These are phyloP conservation scores for Syngnathoides biaculeatus DNA, from an alignment of 2,113 vertebrate species.

Conservation along the genomic window DNA sequence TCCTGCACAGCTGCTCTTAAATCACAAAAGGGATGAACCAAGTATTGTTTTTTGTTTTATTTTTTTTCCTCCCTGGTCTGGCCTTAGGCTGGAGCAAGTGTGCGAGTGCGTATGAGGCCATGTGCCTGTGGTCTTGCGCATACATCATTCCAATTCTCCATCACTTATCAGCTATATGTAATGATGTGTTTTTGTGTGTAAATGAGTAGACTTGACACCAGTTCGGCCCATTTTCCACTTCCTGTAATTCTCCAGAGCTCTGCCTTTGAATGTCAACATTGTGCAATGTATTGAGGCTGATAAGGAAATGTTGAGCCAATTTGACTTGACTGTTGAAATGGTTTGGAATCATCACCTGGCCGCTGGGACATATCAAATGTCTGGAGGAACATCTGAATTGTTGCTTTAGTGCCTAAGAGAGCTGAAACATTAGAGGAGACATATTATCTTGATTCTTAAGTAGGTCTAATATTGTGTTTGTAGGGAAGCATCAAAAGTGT, in stretches of 20 bases:
- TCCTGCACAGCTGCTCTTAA: slow-evolving; percentile 47
- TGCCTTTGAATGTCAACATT: slow-evolving; percentile 35
- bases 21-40: slow-evolving; percentile 31
- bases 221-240: slow-evolving; percentile 43
- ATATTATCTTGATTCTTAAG: slow-evolving; percentile 2
- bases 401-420: slow-evolving; percentile 36
- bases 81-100: not conserved
- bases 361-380: slow-evolving; percentile 42
- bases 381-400: slow-evolving; percentile 44
- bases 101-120: slow-evolving; percentile 4
- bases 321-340: slow-evolving; percentile 54
- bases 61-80: too few species aligned
- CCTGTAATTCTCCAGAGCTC: slow-evolving; percentile 27
- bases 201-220: slow-evolving; percentile 36
- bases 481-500: slow-evolving; percentile 1
- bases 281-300: slow-evolving; percentile 42
- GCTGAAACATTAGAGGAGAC: slow-evolving; percentile 15
- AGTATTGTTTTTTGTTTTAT: slow-evolving; percentile 15
- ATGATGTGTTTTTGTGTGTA: slow-evolving; percentile 44
- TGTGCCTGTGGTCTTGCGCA: slow-evolving; percentile 6
- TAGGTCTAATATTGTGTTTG: not conserved
- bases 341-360: slow-evolving; percentile 47
- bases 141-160: slow-evolving; percentile 26
- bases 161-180: slow-evolving; percentile 23
- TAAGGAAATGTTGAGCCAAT: slow-evolving; percentile 57